A percentile compares a stretch with the other conserved stretches of the same genome.
Conservation (phyloP, 2,113 vertebrate species). For the Procavia capensis region DNA sequence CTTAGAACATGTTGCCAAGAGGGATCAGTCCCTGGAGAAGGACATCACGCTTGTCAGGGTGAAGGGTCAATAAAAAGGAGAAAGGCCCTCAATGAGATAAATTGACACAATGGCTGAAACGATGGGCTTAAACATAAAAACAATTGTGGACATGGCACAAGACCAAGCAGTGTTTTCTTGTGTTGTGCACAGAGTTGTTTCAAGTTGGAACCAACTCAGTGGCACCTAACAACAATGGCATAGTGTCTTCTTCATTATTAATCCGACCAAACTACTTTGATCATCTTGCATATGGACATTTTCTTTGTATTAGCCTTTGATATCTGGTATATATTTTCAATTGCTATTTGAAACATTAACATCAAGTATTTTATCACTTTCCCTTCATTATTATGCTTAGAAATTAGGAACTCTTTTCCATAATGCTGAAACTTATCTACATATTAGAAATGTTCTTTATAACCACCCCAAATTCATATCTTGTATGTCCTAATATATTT, state of each 20-base stretch:
- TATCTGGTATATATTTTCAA: neutral
- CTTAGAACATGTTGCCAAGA: too few relatives aligned
- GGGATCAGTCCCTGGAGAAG: too few relatives aligned
- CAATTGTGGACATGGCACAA: too few relatives aligned
- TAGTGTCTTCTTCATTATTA: neutral
- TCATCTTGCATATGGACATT: neutral
- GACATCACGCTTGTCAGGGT: too few relatives aligned
- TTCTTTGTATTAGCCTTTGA: neutral
- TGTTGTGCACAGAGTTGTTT: too few relatives aligned
- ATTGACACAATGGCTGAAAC: too few relatives aligned
- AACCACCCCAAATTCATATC: neutral
- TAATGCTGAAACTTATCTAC: neutral
- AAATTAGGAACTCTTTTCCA: neutral
- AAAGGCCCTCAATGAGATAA: too few relatives aligned
- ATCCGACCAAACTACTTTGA: neutral
- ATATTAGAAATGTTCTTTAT: neutral
- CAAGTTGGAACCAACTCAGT: too few relatives aligned
- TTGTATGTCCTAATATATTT: neutral
- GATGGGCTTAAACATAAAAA: too few relatives aligned
- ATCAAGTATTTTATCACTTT: neutral
- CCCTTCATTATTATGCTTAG: neutral
- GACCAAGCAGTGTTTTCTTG: too few relatives aligned
- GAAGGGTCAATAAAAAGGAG: too few relatives aligned
- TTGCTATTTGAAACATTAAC: conserved; percentile 4
- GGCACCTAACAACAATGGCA: too few relatives aligned